These are phyloP conservation scores for Pammene aurita DNA, from an alignment of 2,888 invertebrate genomes.

Conservation along the genomic window DNA sequence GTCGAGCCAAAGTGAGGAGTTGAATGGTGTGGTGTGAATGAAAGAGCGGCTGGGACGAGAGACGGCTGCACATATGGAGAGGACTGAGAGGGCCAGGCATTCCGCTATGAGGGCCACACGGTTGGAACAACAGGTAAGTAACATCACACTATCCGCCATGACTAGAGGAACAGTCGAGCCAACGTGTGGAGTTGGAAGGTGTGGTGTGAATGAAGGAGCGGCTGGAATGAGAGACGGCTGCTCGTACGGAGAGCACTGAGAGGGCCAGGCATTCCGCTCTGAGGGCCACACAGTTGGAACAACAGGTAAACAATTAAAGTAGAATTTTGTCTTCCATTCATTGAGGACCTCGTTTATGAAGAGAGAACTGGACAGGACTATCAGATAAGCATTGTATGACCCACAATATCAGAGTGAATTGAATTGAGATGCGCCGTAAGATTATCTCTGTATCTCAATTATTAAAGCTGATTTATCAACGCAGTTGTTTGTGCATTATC, in stretches of 20 bases:
- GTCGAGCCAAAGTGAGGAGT: constrained; percentile 95
- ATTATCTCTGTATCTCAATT: too few relatives aligned
- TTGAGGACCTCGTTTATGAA: too few relatives aligned
- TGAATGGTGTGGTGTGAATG: constrained; percentile 90
- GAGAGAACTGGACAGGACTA: too few relatives aligned
- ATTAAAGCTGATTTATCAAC: too few relatives aligned
- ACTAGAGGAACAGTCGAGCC: constrained; percentile 93
- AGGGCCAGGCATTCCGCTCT: constrained; percentile 83
- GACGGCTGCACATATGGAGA: constrained; percentile 93
- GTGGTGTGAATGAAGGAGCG: constrained; percentile 93
- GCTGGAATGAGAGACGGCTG: constrained; percentile 93
- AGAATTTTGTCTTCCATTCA: too few relatives aligned
- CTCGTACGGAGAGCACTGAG: constrained; percentile 93
- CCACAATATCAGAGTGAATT: too few relatives aligned
- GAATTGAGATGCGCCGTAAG: too few relatives aligned
- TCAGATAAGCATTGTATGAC: too few relatives aligned
- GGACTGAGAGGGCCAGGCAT: constrained; percentile 87
- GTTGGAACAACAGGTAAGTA: constrained; percentile 83
- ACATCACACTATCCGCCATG: constrained; percentile 64
- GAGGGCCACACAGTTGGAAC: constrained; percentile 84
- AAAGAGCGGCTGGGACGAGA: constrained; percentile 95
- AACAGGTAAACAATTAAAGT: constrained; percentile 62
- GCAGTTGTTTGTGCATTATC: too few relatives aligned
- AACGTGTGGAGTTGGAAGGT: constrained; percentile 95
- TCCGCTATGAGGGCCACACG: constrained; percentile 83